Conservation (phyloP, 2,113 vertebrate species). For the Gymnogyps californianus region DNA sequence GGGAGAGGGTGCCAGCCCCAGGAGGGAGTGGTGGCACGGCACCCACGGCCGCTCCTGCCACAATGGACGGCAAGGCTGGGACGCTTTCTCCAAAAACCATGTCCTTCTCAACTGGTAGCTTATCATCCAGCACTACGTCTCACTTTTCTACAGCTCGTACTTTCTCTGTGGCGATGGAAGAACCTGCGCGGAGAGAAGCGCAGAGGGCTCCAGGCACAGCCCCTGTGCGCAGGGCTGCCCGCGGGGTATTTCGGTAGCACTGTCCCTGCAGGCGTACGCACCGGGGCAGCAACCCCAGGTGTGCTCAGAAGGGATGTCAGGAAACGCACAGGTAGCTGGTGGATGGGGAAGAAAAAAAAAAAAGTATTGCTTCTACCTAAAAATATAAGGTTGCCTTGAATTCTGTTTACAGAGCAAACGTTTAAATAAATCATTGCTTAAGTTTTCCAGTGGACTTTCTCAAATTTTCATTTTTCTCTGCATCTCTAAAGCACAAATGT, state of each 20-base stretch:
- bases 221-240: neutral
- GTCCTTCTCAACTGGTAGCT: neutral
- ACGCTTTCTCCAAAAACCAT: neutral
- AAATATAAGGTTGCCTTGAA: neutral
- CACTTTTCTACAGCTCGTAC: neutral
- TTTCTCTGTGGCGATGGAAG: neutral
- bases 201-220: neutral
- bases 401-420: neutral
- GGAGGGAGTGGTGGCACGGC: neutral
- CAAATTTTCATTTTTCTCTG: neutral
- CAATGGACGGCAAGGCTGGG: neutral
- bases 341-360: no score
- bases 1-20: neutral
- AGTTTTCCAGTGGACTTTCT: neutral
- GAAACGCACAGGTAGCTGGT: neutral
- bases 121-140: rapidly evolving
- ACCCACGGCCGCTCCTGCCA: neutral
- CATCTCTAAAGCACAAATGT: neutral
- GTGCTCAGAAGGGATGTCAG: neutral
- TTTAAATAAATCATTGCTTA: neutral
- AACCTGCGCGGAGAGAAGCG: rapidly evolving
- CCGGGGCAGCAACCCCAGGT: neutral
- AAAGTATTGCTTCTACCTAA: neutral
- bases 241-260: rapidly evolving
- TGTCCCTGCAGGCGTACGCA: neutral